Evolutionary conservation across 2,113 vertebrate species (phyloP).

Genomic region (Myiopsitta monachus): DNA sequence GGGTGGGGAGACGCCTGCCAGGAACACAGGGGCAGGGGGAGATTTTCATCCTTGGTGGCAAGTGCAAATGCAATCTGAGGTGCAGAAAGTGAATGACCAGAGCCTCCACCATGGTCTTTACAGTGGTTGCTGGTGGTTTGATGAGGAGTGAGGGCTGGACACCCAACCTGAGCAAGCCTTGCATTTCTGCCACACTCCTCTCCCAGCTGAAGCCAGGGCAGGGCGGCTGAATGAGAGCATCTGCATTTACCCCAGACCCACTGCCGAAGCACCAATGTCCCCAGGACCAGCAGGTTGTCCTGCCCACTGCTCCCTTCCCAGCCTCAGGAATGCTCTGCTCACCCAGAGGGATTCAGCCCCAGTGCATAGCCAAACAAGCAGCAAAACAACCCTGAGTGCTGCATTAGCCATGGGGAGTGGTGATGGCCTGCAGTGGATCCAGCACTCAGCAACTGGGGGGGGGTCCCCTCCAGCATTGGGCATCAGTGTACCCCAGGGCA

Average conservation of each 20-base stretch:
- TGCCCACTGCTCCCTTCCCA: not conserved
- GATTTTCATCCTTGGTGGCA: not conserved
- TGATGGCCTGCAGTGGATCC: not conserved
- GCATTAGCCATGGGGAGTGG: rapidly evolving
- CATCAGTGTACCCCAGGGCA: not conserved
- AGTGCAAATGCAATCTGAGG: not conserved
- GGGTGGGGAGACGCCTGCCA: not conserved
- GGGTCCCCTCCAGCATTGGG: rapidly evolving
- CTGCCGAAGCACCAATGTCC: not conserved
- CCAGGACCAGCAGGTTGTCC: not conserved
- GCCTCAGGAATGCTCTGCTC: not conserved
- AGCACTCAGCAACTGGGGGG: rapidly evolving
- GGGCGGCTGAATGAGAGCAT: not conserved
- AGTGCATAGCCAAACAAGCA: rapidly evolving
- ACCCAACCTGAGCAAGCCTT: not conserved
- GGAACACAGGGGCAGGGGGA: not conserved
- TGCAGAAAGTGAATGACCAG: not conserved
- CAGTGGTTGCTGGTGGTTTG: not conserved
- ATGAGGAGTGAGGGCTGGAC: not conserved
- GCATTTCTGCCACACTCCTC: rapidly evolving
- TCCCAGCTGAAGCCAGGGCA: not conserved
- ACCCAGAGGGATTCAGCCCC: not conserved
- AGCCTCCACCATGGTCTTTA: not conserved
- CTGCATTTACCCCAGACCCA: not conserved
- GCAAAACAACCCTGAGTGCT: not conserved